Evolutionary conservation across 2,113 vertebrate species (phyloP).

Genomic region (Chionis minor): DNA sequence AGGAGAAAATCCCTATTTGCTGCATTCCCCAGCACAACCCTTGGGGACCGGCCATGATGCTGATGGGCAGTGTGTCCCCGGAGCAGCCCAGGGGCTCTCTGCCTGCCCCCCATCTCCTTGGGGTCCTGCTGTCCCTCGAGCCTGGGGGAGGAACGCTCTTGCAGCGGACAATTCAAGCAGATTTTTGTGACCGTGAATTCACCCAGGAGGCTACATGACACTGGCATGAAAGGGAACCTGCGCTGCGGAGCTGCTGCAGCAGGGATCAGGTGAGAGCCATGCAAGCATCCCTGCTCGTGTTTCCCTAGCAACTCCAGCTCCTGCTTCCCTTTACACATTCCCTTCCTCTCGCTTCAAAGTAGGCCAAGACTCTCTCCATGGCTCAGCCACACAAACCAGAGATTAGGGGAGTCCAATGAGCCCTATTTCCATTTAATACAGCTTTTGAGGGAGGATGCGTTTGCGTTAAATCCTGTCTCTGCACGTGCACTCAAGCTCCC

Average conservation of each 20-base stretch:
- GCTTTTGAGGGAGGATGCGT: background rate
- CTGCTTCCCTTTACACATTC: conserved; percentile 21
- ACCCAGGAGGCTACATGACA: background rate
- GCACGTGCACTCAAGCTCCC: background rate
- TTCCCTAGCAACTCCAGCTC: conserved; percentile 64
- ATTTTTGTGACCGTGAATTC: background rate
- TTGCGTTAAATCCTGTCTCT: background rate
- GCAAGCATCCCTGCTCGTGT: conserved; percentile 4
- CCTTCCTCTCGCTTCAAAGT: background rate
- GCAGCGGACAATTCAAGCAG: background rate
- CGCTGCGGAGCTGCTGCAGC: fast-evolving
- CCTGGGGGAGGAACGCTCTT: background rate
- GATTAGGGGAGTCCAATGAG: background rate
- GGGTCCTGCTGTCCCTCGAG: background rate
- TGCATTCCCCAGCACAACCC: background rate
- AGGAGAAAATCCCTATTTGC: background rate
- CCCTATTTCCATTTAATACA: background rate
- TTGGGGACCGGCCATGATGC: fast-evolving
- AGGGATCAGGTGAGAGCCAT: conserved; percentile 50
- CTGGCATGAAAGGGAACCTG: background rate
- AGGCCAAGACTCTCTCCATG: background rate
- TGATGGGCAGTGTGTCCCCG: fast-evolving
- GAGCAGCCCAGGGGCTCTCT: background rate
- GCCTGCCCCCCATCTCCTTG: fast-evolving
- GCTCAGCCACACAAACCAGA: background rate